Evolutionary conservation across 2,797 vertebrate genomes (phyloP).

Genomic region (Rallus crepitans): DNA sequence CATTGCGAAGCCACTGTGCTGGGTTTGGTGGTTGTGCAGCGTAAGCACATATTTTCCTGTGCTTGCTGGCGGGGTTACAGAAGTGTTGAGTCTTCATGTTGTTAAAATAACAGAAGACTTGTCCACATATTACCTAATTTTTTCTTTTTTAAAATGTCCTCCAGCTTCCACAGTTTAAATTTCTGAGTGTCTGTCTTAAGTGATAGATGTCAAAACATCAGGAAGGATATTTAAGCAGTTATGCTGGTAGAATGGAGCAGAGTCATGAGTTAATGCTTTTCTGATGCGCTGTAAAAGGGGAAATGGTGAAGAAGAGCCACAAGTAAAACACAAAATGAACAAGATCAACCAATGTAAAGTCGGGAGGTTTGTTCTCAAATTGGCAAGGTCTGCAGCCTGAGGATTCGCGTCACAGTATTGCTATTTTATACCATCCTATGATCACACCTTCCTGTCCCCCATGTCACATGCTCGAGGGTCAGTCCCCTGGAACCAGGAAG

Average conservation of each 20-base stretch:
- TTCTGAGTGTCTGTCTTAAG: conserved; percentile 4
- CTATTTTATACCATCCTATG: conserved; percentile 6
- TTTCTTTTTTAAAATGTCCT: neutral
- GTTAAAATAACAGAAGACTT: conserved; percentile 36
- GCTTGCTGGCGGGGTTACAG: neutral
- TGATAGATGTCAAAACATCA: conserved; percentile 31
- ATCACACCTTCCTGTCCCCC: neutral
- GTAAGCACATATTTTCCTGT: conserved; percentile 27
- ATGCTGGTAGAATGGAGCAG: conserved; percentile 24
- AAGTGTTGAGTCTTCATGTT: conserved; percentile 36
- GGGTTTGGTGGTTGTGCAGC: neutral
- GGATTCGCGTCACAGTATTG: neutral
- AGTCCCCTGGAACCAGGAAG: conserved; percentile 40
- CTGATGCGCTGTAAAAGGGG: conserved; percentile 43
- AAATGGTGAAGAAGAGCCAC: conserved; percentile 47
- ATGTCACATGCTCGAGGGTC: neutral
- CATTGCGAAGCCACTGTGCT: neutral
- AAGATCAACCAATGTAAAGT: neutral
- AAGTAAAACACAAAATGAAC: conserved; percentile 48
- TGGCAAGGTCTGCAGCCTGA: neutral
- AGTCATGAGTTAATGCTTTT: conserved; percentile 50
- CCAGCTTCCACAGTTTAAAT: conserved; percentile 25
- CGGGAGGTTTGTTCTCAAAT: neutral
- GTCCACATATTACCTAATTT: conserved; percentile 40
- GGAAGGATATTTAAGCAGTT: conserved; percentile 34